Base-by-base conservation (phyloP, 2,797 vertebrate genomes). In the Gouania willdenowi region DNA sequence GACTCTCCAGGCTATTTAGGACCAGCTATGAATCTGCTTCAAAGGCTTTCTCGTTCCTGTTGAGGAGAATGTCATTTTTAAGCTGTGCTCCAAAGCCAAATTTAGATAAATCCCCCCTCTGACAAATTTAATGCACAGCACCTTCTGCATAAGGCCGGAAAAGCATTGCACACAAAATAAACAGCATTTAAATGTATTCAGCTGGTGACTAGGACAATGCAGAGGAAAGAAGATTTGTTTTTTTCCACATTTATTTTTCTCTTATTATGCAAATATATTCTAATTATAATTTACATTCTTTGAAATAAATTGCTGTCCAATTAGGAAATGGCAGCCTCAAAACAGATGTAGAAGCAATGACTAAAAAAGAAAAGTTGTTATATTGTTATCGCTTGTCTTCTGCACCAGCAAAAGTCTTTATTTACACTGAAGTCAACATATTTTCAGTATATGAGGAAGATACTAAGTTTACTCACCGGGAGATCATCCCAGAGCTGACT, bases 401-500 rank as follows among this genome's bases (percentile, higher is more conserved):
- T 32, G 11, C 13, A n/a, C 12, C 17, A 19, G n/a, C n/a, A n/a
- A n/a, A n/a, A n/a, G n/a, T n/a, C n/a, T n/a, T n/a, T n/a, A 32
- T 15, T 14, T 16, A 32, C 10, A 58, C 31, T n/a, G n/a, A n/a
- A n/a, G n/a, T n/a, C n/a, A n/a, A n/a, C n/a, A n/a, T n/a, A 7
- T 18, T 47, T 43, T 54, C n/a, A 48, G 0, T 15, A 24, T 43
- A 3, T 11, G 10, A 26, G 13, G 42, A 26, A 14, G 9, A 48
- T 28, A 5, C 40, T 11, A n/a, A 35, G 36, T 52, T 37, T 16
- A 82, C 94, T 77, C 89, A 99, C 97, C 82, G 95, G 94, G 69
- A 92, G 71, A 50, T 97, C 95, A 29, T 99, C 94, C 97, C 97
- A 99, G 42, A 94, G 90, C 76, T 97, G 93, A 74, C 93, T 98